phyloP scores from a whole-genome alignment of 1,140 invertebrate genomes.

The Drosophila bipectinata region DNA sequence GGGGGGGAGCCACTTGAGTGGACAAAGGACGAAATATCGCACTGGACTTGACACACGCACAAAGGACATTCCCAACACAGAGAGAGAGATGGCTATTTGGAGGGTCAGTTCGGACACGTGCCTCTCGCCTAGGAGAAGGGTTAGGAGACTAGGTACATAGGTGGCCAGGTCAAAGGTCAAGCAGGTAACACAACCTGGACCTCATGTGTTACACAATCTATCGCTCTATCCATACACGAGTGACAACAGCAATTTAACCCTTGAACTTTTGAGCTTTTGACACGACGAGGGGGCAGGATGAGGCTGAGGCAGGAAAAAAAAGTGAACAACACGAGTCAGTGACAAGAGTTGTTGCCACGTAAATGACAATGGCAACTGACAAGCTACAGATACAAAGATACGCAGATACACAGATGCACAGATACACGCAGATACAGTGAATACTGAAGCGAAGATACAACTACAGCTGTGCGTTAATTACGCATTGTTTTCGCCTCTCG shows the following conservation, averaged over 20 bases:
- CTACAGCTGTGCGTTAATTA: constrained; percentile 62
- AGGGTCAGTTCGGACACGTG: constrained; percentile 20
- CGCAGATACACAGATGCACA: constrained; percentile 6
- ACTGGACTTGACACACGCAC: constrained; percentile 79
- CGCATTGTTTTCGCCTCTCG: constrained; percentile 62
- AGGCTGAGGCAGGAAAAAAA: background rate
- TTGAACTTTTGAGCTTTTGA: constrained; percentile 77
- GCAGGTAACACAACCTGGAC: background rate
- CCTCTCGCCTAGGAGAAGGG: background rate
- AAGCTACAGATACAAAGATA: constrained; percentile 38
- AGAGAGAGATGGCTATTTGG: too few relatives aligned
- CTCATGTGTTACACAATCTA: background rate
- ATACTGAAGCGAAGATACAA: constrained; percentile 17
- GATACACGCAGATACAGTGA: background rate
- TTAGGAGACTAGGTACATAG: background rate
- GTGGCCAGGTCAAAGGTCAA: constrained; percentile 9
- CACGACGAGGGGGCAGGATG: constrained; percentile 16
- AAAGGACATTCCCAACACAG: constrained; percentile 32
- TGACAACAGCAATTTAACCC: constrained; percentile 61
- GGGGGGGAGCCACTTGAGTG: constrained; percentile 63
- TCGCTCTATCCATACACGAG: constrained; percentile 2
- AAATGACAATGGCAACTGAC: constrained; percentile 72
- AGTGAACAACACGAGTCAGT: constrained; percentile 43
- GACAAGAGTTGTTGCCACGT: constrained; percentile 67
- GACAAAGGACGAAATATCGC: constrained; percentile 58